Conservation (phyloP, 2,888 invertebrate species). For the Nephrotoma guestfalica region DNA sequence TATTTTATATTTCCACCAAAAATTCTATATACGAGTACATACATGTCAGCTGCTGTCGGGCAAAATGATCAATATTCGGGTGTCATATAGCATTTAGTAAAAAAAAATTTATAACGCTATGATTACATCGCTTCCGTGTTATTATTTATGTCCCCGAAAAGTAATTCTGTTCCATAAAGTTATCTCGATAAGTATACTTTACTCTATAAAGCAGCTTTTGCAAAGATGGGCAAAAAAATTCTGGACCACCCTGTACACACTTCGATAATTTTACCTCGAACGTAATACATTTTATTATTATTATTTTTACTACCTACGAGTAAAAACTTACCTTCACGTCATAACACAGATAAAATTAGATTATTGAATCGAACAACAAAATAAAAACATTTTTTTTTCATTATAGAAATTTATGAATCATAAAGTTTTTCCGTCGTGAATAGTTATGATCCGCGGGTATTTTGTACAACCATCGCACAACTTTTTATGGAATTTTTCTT, state of each 20-base stretch:
- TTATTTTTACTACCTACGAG: neutral
- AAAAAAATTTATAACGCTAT: neutral
- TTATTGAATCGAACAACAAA: neutral
- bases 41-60: neutral
- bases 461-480: neutral
- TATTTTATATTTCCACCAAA: neutral
- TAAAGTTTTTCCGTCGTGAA: neutral
- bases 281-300: neutral
- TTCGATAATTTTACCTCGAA: neutral
- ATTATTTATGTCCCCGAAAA: neutral
- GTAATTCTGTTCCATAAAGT: no score
- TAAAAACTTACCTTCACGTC: neutral
- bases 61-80: neutral
- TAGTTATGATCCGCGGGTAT: neutral
- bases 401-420: neutral
- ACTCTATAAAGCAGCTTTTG: no score
- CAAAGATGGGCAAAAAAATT: no score
- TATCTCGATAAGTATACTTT: no score
- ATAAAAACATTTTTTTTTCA: neutral
- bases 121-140: neutral
- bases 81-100: neutral
- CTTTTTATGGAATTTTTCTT: neutral
- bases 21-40: neutral
- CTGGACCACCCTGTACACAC: neutral
- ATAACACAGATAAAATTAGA: neutral